Evolutionary conservation across 2,888 invertebrate genomes (phyloP).

Genomic region (Drosophila heteroneura): DNA sequence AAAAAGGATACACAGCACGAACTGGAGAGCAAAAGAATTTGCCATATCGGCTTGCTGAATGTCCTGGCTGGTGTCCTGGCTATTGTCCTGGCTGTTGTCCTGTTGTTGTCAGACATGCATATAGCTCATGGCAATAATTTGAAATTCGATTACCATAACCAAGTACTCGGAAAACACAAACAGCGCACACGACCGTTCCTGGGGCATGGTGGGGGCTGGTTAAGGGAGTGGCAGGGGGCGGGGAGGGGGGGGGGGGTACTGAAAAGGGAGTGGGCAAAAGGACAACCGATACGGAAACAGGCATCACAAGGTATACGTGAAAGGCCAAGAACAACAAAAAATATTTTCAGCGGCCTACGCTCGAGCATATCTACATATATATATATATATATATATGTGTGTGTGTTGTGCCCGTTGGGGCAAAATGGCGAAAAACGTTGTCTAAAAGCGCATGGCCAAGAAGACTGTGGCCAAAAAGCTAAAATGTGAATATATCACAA

Average conservation of each 20-base stretch:
- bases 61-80: conserved; percentile 15
- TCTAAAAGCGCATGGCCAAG: conserved; percentile 60
- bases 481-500: conserved; percentile 72
- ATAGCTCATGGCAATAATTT: conserved; percentile 81
- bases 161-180: conserved; percentile 77
- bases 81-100: conserved; percentile 24
- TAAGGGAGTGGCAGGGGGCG: too few relatives aligned
- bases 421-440: conserved; percentile 73
- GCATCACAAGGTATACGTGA: conserved; percentile 19
- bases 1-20: background rate
- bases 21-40: background rate
- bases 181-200: conserved; percentile 29
- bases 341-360: conserved; percentile 26
- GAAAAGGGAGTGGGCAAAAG: background rate
- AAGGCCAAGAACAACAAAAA: conserved; percentile 39
- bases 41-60: conserved; percentile 8
- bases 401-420: conserved; percentile 38
- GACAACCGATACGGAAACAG: conserved; percentile 14
- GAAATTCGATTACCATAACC: conserved; percentile 84
- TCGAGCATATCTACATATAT: conserved; percentile 1
- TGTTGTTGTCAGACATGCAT: conserved; percentile 58
- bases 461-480: conserved; percentile 68
- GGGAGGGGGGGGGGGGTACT: background rate
- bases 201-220: background rate
- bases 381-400: conserved; percentile 22